These are phyloP conservation scores for Leptothorax acervorum DNA, from an alignment of 2,888 invertebrate genomes.

Conservation along the genomic window DNA sequence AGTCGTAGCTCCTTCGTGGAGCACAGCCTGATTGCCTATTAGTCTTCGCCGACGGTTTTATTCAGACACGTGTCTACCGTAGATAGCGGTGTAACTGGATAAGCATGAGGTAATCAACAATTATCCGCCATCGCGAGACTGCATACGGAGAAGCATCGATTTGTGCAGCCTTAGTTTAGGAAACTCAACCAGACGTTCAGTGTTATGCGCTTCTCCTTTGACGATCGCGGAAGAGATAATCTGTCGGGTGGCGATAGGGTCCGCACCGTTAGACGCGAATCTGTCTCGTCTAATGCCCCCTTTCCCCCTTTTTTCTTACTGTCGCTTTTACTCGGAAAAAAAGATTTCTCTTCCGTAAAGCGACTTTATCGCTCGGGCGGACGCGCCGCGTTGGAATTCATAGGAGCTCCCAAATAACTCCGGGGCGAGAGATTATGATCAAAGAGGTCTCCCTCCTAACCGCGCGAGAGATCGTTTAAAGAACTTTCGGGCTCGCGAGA, in stretches of 20 bases:
- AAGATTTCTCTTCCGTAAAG: conserved; percentile 11
- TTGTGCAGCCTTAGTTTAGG: background rate
- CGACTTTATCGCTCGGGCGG: conserved; percentile 47
- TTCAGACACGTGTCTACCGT: conserved; percentile 11
- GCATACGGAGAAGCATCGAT: background rate
- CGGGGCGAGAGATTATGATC: conserved; percentile 60
- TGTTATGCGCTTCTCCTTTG: background rate
- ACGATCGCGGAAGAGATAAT: conserved; percentile 30
- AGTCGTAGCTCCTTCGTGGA: background rate
- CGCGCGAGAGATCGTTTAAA: conserved; percentile 43
- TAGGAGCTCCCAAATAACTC: conserved; percentile 56
- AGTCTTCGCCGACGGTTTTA: conserved; percentile 13
- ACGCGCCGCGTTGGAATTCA: conserved; percentile 47
- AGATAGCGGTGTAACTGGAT: background rate
- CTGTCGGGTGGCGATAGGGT: background rate
- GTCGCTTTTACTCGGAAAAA: background rate
- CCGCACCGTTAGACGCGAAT: background rate
- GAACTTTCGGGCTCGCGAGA: conserved; percentile 32
- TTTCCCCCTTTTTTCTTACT: background rate
- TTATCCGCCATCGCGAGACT: conserved; percentile 5
- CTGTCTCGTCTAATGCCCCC: background rate
- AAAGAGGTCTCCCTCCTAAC: conserved; percentile 13
- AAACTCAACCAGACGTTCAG: conserved; percentile 1
- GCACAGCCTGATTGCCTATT: conserved; percentile 20
- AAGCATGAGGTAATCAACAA: background rate